Evolutionary conservation across 1,140 invertebrate genomes (phyloP).

Genomic region (Hycleus cichorii): DNA sequence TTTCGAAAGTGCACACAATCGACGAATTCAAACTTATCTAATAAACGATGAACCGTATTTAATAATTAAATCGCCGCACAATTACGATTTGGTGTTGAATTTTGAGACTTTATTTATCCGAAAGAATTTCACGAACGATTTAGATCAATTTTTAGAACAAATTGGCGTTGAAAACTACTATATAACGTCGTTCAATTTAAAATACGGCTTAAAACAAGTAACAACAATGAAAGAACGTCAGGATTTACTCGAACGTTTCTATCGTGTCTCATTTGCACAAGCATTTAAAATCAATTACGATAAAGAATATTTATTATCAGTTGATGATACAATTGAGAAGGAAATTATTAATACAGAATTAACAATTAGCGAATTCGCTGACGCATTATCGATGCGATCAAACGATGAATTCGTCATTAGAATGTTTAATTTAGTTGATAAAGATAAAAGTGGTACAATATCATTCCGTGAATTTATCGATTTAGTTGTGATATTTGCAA

Average conservation of each 20-base stretch:
- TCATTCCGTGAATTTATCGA: conserved; percentile 59
- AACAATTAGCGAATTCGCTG: conserved; percentile 53
- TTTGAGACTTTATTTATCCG: neutral
- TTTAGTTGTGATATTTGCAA: conserved; percentile 55
- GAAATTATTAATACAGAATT: conserved; percentile 48
- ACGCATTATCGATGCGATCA: conserved; percentile 49
- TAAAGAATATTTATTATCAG: conserved; percentile 38
- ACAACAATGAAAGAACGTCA: conserved; percentile 45
- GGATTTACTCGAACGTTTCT: conserved; percentile 47
- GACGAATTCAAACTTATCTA: conserved; percentile 17
- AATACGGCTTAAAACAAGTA: neutral
- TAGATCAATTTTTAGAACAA: neutral
- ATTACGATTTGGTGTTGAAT: conserved; percentile 49
- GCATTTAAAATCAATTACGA: conserved; percentile 43
- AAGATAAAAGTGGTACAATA: conserved; percentile 57
- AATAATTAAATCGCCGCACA: conserved; percentile 48
- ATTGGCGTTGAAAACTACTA: neutral
- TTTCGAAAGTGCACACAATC: conserved; percentile 8
- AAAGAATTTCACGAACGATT: neutral
- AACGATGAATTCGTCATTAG: conserved; percentile 51
- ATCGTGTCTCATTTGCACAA: conserved; percentile 47
- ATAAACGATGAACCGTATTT: conserved; percentile 45
- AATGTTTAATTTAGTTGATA: conserved; percentile 58
- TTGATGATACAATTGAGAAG: conserved; percentile 41
- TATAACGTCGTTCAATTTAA: neutral